phyloP scores from a whole-genome alignment of 2,888 invertebrate species.

The Steinernema scapterisci region DNA sequence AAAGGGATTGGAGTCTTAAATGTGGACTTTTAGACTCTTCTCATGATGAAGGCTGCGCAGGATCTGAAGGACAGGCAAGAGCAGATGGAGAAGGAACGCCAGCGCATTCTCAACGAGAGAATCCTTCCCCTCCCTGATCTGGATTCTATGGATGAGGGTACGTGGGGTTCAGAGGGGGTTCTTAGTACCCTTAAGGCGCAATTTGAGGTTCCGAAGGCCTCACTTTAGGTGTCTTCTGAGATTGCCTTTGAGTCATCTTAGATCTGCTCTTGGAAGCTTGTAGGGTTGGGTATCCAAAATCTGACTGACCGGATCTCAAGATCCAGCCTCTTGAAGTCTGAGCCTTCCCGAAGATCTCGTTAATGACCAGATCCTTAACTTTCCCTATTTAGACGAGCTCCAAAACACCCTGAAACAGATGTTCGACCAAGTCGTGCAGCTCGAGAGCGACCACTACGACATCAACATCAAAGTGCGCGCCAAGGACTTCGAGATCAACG shows the following conservation, averaged over 20 bases:
- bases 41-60: constrained; percentile 99
- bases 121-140: constrained; percentile 88
- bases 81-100: constrained; percentile 95
- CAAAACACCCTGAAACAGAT: constrained; percentile 54
- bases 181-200: too few relatives aligned
- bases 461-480: constrained; percentile 92
- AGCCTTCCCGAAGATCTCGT: too few relatives aligned
- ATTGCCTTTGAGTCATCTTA: too few relatives aligned
- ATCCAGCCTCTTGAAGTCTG: too few relatives aligned
- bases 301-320: too few relatives aligned
- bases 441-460: constrained; percentile 80
- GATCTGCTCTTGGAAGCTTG: too few relatives aligned
- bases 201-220: too few relatives aligned
- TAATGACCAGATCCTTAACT: too few relatives aligned
- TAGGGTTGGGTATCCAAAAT: too few relatives aligned
- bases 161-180: too few relatives aligned
- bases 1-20: not conserved
- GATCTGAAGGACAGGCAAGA: constrained; percentile 99
- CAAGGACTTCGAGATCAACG: constrained; percentile 96
- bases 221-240: too few relatives aligned
- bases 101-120: constrained; percentile 90
- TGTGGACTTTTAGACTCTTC: constrained; percentile 78
- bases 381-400: constrained; percentile 47
- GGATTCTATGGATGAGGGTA: constrained; percentile 78
- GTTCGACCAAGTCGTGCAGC: constrained; percentile 73